These are phyloP conservation scores for Catharus ustulatus DNA, from an alignment of 2,797 vertebrate genomes.

Conservation along the genomic window DNA sequence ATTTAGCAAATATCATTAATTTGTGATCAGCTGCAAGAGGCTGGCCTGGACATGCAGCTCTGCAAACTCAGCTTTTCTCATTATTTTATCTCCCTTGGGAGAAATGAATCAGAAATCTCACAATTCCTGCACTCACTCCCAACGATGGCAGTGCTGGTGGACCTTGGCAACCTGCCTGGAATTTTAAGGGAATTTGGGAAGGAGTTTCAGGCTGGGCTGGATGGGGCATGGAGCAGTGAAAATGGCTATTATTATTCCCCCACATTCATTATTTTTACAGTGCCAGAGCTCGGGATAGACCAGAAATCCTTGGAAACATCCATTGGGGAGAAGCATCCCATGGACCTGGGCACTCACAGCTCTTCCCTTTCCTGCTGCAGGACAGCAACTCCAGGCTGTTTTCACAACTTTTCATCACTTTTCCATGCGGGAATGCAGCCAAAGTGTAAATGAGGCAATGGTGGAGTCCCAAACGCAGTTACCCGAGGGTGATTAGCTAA, in stretches of 20 bases:
- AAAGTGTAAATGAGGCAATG: constrained; percentile 3
- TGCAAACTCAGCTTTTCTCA: background rate
- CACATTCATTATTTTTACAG: background rate
- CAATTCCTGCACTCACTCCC: background rate
- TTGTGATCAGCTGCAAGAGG: background rate
- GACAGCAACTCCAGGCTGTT: background rate
- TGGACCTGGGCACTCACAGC: accelerated
- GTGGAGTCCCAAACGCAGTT: constrained; percentile 32
- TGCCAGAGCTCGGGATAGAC: accelerated
- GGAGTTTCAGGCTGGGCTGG: background rate
- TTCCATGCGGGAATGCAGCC: constrained; percentile 1
- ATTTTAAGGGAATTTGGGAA: background rate
- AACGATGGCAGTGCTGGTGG: accelerated
- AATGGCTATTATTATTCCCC: background rate
- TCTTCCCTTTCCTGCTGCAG: background rate
- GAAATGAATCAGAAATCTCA: background rate
- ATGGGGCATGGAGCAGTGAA: background rate
- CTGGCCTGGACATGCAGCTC: background rate
- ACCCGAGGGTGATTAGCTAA: constrained; percentile 64
- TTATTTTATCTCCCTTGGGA: background rate
- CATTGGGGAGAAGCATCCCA: background rate
- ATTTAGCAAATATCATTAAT: background rate
- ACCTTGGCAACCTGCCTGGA: background rate
- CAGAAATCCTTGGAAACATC: background rate
- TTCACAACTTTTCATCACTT: background rate